Evolutionary conservation across 2,797 vertebrate genomes (phyloP), one percentile per base, ranked within the genome.

Genomic region (Acrocephalus scirpaceus): DNA sequence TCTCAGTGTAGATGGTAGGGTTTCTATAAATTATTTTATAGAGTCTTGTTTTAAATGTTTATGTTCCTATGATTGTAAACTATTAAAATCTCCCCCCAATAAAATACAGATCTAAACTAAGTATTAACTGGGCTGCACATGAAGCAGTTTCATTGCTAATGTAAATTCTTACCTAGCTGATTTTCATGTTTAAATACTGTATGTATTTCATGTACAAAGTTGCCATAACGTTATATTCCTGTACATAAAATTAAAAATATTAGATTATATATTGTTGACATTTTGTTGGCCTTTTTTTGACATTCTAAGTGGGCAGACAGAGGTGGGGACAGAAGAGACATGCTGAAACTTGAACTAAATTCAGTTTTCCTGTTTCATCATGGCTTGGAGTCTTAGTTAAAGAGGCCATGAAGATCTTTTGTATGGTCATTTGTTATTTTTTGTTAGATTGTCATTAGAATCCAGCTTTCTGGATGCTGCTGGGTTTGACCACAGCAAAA

Each of bases 221-320:
- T 98, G 98, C 98, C 98, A 98, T 98, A 98, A 95, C 97, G 90
- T 98, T 98, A 98, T 99, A 99, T 99, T 98, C 98, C 98, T 99
- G 99, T 99, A 99, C 98, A 99, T 99, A 99, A 99, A 98, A 99
- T 99, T 99, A 99, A 99, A 99, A 98, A 98, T 98, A 99, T 97
- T 99, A 99, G 98, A 98, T 98, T 98, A 98, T 99, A 98, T 94
- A 90, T 91, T 38, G 15, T 11, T 48, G 74, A 21, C 7, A 10
- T 57, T 32, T 71, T 86, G 57, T 36, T 56, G 47, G 5, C 2
- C 26, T 34, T 57, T 42, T 60, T 97, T 97, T 97, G 90, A 97
- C 94, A 95, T 98, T 95, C 48, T 64, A 32, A 61, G 21, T 29
- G 13, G 20, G 30, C 19, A 74, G 82, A 75, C 25, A 53, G 50